A percentile compares a stretch with the other conserved stretches of the same genome.
These are phyloP conservation scores for Microcebus lehilahytsara DNA, from an alignment of 2,113 vertebrate genomes.

Conservation along the genomic window DNA sequence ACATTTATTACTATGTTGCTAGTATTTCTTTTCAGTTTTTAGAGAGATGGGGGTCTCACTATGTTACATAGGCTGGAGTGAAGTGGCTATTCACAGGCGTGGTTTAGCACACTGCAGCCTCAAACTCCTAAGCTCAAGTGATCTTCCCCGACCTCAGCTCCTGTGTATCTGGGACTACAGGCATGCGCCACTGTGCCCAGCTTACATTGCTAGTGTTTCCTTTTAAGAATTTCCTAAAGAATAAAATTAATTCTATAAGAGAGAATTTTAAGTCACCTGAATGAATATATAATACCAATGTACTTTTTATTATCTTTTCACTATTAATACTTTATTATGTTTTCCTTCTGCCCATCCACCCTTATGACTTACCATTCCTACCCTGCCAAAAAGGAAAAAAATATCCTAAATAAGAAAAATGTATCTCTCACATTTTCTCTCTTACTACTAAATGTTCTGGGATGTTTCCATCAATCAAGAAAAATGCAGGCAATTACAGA, in stretches of 20 bases:
- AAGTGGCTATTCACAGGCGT: too few relatives aligned
- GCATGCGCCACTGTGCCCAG: too few relatives aligned
- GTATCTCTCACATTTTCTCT: neutral
- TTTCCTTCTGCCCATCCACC: neutral
- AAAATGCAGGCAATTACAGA: slow-evolving; percentile 50
- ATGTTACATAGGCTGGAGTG: too few relatives aligned
- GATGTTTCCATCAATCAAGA: slow-evolving; percentile 3
- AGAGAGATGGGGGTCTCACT: too few relatives aligned
- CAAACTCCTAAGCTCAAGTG: too few relatives aligned
- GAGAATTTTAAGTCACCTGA: neutral
- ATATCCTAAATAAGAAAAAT: neutral
- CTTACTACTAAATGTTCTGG: slow-evolving; percentile 28
- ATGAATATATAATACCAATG: neutral
- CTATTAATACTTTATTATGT: neutral
- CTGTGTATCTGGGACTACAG: too few relatives aligned
- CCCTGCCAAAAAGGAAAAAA: neutral
- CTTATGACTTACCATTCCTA: neutral
- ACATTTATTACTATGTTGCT: neutral
- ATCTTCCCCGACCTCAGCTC: too few relatives aligned
- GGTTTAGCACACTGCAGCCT: too few relatives aligned
- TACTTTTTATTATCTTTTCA: neutral
- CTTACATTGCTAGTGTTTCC: neutral
- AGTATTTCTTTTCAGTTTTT: neutral
- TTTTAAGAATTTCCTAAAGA: neutral
- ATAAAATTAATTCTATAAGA: neutral